Base-by-base conservation (phyloP, 2,888 invertebrate genomes). In the Ectobius pallidus region DNA sequence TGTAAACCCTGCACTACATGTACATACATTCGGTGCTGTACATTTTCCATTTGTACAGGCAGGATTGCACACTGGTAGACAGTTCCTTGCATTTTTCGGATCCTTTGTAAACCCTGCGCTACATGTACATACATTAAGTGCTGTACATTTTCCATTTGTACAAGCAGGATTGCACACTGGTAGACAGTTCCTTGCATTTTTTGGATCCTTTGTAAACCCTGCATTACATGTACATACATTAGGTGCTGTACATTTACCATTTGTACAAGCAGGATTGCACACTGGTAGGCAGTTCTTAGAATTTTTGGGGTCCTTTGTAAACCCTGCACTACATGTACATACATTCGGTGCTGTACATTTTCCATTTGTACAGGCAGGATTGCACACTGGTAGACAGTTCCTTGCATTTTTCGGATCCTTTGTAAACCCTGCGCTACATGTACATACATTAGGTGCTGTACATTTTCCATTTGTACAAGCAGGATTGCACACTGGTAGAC, bases 101-200 rank as follows among this genome's bases (percentile, higher is more conserved):
- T 32, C 32, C 32, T 18, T 46, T 46, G 46, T 46, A n/a, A n/a
- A n/a, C 30, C 70, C 65, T 77, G 74, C 1, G 77, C 72, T 20
- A 49, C 77, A 77, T 25, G 68, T 67, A 69, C 77, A 77, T 1
- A 61, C 67, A 20, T 76, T 58, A 1, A 77, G 77, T 25, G 69
- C 44, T 27, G 73, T 72, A 32, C 76, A 76, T 16, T 67, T 61
- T 46, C 75, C 55, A 61, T 58, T 68, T 22, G 46, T 71, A 70
- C 55, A 71, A 6, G 16, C 65, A 58, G n/a, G 20, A 25, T 14
- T 30, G 49, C 76, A 76, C 16, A 58, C 16, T n/a, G 76, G 75
- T 6, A 32, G 22, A 39, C 76, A 76, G 11, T 42, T 1, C 16
- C 22, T 30, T 20, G 11, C 61, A 1, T 69, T 39, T 4, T 30